Percentiles rank a stretch among this genome's conserved stretches.
phyloP scores from a whole-genome alignment of 2,797 vertebrate genomes.

The Chloroceryle amazona region DNA sequence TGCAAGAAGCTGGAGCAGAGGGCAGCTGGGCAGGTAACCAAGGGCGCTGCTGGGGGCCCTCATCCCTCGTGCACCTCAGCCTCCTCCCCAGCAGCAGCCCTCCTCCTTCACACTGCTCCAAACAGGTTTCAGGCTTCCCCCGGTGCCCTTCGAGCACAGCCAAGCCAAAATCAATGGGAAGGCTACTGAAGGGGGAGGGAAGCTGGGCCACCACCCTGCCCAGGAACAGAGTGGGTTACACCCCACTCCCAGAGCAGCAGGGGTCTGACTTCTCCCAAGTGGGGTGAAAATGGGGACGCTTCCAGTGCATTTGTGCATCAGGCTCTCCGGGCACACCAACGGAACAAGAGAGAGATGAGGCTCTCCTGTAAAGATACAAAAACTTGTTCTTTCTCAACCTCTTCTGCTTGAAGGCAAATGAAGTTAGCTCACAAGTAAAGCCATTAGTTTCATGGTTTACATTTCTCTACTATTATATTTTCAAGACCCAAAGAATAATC shows the following conservation, averaged over 20 bases:
- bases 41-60: background rate
- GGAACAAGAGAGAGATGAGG: accelerated
- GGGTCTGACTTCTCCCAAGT: background rate
- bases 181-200: background rate
- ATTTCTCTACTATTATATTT: background rate
- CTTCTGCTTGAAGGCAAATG: background rate
- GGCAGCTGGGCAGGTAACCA: background rate
- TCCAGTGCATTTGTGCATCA: accelerated
- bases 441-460: background rate
- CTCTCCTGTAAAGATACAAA: background rate
- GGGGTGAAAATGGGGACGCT: background rate
- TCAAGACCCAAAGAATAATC: background rate
- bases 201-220: accelerated
- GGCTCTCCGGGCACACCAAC: background rate
- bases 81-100: background rate
- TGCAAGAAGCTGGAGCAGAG: background rate
- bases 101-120: accelerated
- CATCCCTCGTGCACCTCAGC: background rate
- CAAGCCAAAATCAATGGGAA: background rate
- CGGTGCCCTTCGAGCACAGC: background rate
- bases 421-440: background rate
- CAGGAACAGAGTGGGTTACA: background rate
- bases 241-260: background rate
- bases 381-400: background rate
- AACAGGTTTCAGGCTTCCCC: accelerated